Evolutionary conservation across 2,888 invertebrate species (phyloP).

Genomic region (Strigamia maritima): DNA sequence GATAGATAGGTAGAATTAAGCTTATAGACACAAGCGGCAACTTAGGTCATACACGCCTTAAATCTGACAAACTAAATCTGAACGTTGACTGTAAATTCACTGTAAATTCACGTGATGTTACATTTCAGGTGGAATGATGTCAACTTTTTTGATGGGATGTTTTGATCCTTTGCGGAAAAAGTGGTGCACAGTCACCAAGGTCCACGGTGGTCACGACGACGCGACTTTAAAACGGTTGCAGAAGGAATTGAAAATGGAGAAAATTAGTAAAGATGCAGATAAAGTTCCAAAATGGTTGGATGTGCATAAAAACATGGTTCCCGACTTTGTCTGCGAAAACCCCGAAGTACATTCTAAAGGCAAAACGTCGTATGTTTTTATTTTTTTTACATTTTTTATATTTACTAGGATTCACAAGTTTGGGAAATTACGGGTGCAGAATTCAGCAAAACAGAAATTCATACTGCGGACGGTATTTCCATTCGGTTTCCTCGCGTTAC

Average conservation of each 20-base stretch:
- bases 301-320: slow-evolving; percentile 77
- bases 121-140: slow-evolving; percentile 73
- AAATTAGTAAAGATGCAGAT: slow-evolving; percentile 70
- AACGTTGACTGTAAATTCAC: too few species aligned
- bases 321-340: slow-evolving; percentile 81
- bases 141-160: slow-evolving; percentile 91
- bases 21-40: too few species aligned
- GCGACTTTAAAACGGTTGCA: slow-evolving; percentile 72
- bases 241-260: slow-evolving; percentile 67
- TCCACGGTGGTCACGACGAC: slow-evolving; percentile 75
- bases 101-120: too few species aligned
- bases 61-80: too few species aligned
- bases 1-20: too few species aligned
- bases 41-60: too few species aligned
- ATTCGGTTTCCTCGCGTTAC: slow-evolving; percentile 85
- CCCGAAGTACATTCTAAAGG: too few species aligned
- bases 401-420: slow-evolving; percentile 74
- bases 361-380: too few species aligned
- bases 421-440: slow-evolving; percentile 88
- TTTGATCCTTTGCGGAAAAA: slow-evolving; percentile 62
- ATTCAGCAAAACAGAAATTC: slow-evolving; percentile 61
- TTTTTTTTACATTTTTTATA: too few species aligned
- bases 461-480: slow-evolving; percentile 90
- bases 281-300: slow-evolving; percentile 76
- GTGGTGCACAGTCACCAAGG: slow-evolving; percentile 90